phyloP scores from a whole-genome alignment of 2,113 vertebrate species.

The rat (Rattus norvegicus) region GRCr8 NC_086022.1:82796001-82796500 shows the following conservation, averaged over 20 bases:
- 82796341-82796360: neutral
- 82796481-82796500: rapidly evolving
- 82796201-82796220: neutral
- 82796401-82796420: neutral
- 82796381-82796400: neutral
- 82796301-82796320: neutral
- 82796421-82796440: neutral
- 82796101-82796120: neutral
- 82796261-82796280: neutral
- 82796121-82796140: neutral
- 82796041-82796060: neutral
- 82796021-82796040: neutral
- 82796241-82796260: neutral
- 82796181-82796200: neutral
- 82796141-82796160: constrained; percentile 32
- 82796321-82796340: neutral
- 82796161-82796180: neutral
- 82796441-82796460: neutral
- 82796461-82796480: neutral
- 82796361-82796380: neutral
- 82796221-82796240: neutral
- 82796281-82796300: constrained; percentile 12
- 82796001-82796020: neutral
- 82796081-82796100: neutral
- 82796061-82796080: constrained; percentile 16